Conservation (phyloP, 2,888 invertebrate species). For the Rhagium mordax region DNA sequence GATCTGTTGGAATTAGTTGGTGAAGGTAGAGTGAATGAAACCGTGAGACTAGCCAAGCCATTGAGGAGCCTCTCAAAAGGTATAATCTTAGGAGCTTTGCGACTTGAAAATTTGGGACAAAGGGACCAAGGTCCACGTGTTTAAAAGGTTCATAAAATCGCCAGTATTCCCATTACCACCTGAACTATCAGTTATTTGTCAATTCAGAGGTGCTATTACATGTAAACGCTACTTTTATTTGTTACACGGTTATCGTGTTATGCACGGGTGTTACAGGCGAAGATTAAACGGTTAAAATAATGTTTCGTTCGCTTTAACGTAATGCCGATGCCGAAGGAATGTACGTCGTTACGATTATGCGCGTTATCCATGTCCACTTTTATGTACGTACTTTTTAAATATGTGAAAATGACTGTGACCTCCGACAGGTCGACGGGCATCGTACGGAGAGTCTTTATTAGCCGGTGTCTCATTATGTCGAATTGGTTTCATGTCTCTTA, state of each 20-base stretch:
- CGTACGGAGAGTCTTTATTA: not conserved
- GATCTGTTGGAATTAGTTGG: too few relatives aligned
- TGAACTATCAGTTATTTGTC: not conserved
- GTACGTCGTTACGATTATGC: slow-evolving; percentile 9
- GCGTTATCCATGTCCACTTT: slow-evolving; percentile 24
- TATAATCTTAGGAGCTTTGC: too few relatives aligned
- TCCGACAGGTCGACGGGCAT: not conserved
- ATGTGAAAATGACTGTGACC: not conserved
- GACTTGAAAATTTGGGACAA: too few relatives aligned
- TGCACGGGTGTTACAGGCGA: slow-evolving; percentile 17
- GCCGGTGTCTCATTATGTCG: too few relatives aligned
- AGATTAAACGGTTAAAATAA: slow-evolving; percentile 24
- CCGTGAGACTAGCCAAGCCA: too few relatives aligned
- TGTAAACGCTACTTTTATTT: slow-evolving; percentile 31
- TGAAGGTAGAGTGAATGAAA: too few relatives aligned
- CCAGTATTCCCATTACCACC: not conserved
- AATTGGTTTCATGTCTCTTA: too few relatives aligned
- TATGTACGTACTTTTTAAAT: slow-evolving; percentile 21
- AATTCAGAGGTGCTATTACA: not conserved
- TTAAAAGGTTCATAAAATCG: too few relatives aligned
- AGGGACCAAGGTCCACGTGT: too few relatives aligned
- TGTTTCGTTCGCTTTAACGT: slow-evolving; percentile 21
- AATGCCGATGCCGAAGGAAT: slow-evolving; percentile 11
- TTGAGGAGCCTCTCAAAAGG: too few relatives aligned
- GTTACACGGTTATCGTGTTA: slow-evolving; percentile 26